A percentile compares a stretch with the other conserved stretches of the same genome.
Conservation (phyloP, 2,888 invertebrate genomes). For the Troilus luridus region DNA sequence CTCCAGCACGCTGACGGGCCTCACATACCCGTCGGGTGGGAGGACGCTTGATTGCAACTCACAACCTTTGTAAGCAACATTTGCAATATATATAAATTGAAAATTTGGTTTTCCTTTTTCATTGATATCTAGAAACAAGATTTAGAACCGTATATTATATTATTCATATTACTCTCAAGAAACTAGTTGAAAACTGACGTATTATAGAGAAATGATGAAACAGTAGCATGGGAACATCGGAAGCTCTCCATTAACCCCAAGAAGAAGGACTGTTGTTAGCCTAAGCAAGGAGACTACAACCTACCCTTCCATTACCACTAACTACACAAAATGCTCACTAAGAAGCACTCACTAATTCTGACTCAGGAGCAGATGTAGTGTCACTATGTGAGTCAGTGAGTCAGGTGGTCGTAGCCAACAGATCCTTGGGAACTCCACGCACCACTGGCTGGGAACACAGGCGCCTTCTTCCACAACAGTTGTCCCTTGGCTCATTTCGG, state of each 20-base stretch:
- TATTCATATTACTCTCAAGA: no score
- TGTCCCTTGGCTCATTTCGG: not conserved
- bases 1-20: no score
- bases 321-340: conserved; percentile 9
- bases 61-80: no score
- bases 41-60: no score
- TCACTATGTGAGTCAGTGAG: not conserved
- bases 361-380: not conserved
- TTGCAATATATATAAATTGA: no score
- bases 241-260: not conserved
- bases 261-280: not conserved
- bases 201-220: no score
- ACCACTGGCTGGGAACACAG: not conserved
- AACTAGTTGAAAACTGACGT: no score
- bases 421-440: conserved; percentile 24
- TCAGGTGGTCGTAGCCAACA: not conserved
- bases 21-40: no score
- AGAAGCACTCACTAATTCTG: conserved; percentile 1
- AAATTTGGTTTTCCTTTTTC: no score
- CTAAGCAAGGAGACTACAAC: not conserved
- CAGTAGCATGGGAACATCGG: not conserved
- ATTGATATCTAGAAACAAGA: no score
- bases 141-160: no score
- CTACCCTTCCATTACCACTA: not conserved
- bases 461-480: not conserved